Evolutionary conservation across 2,113 vertebrate species (phyloP).

Genomic region (Neofelis nebulosa): DNA sequence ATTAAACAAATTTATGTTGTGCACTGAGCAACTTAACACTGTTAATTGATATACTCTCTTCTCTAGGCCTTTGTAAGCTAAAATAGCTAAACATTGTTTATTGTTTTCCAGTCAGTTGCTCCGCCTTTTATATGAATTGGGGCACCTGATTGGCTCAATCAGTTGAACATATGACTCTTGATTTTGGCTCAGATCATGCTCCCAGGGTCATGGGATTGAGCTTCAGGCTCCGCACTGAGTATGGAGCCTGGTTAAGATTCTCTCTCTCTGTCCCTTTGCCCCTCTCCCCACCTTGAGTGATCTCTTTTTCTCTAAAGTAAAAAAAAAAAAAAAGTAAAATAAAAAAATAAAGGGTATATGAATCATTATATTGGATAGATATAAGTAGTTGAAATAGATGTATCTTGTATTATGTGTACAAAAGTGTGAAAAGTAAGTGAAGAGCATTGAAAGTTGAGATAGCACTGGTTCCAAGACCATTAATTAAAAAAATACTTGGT

Average conservation of each 20-base stretch:
- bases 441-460: background rate
- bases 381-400: background rate
- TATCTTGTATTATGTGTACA: background rate
- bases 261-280: too few relatives aligned
- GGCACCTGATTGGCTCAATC: too few relatives aligned
- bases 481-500: conserved; percentile 18
- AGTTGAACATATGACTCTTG: too few relatives aligned
- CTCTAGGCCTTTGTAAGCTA: background rate
- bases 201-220: too few relatives aligned
- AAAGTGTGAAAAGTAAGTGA: background rate
- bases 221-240: too few relatives aligned
- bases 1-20: background rate
- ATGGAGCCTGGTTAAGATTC: too few relatives aligned
- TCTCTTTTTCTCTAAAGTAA: too few relatives aligned
- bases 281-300: too few relatives aligned
- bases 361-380: background rate
- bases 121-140: background rate
- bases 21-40: background rate
- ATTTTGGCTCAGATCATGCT: too few relatives aligned
- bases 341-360: background rate
- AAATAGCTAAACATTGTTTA: background rate
- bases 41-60: background rate
- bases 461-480: background rate
- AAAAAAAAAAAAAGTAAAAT: too few relatives aligned
- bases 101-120: background rate